These are phyloP conservation scores for Pinctada fucata DNA, from an alignment of 2,888 invertebrate genomes.

Conservation along the genomic window DNA sequence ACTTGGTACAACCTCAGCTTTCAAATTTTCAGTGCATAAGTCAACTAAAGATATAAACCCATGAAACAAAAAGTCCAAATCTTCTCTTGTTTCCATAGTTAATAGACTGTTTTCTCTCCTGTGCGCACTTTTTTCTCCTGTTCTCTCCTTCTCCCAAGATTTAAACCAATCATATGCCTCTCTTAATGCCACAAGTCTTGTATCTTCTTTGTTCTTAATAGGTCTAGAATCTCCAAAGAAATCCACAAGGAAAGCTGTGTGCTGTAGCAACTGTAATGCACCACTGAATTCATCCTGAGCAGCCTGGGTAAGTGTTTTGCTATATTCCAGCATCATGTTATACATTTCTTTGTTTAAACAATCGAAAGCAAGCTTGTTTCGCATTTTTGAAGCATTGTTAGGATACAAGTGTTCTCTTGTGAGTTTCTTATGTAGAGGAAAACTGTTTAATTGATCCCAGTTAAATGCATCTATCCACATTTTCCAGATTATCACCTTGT, in stretches of 20 bases:
- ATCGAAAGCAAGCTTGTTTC: conserved; percentile 23
- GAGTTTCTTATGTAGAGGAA: conserved; percentile 6
- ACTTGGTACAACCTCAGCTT: neutral
- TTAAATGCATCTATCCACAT: conserved; percentile 29
- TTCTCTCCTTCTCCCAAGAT: conserved; percentile 17
- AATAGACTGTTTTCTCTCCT: conserved; percentile 21
- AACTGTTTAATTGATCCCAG: conserved; percentile 21
- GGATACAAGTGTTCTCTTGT: conserved; percentile 20
- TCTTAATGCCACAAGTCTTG: conserved; percentile 4
- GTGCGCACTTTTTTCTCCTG: neutral
- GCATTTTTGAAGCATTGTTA: conserved; percentile 29
- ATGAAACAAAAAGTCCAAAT: conserved; percentile 18
- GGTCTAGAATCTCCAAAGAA: conserved; percentile 28
- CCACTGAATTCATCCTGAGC: conserved; percentile 13
- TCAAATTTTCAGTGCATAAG: neutral
- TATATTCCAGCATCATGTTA: conserved; percentile 24
- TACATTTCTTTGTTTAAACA: conserved; percentile 14
- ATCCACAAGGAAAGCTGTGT: conserved; percentile 14
- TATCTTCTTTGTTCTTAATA: conserved; percentile 25
- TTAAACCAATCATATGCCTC: conserved; percentile 22
- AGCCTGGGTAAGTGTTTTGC: conserved; percentile 10
- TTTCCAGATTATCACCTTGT: conserved; percentile 14
- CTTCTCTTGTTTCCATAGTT: conserved; percentile 19
- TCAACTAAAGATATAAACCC: conserved; percentile 20
- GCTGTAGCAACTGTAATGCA: conserved; percentile 8